These are phyloP conservation scores for Andrena praecox DNA, from an alignment of 2,888 invertebrate species.

Conservation along the genomic window DNA sequence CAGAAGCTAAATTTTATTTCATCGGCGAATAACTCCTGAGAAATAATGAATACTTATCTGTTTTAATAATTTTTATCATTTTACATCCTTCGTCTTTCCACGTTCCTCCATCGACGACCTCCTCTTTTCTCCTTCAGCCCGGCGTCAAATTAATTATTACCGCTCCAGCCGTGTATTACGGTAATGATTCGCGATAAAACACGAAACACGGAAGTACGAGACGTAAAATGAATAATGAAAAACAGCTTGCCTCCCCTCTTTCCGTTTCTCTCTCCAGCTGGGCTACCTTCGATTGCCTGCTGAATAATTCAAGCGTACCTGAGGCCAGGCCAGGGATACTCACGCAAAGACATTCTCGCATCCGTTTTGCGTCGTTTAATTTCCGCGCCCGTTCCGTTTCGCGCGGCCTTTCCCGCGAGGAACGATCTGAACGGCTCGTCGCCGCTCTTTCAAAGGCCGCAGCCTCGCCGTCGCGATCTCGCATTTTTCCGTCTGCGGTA, in stretches of 20 bases:
- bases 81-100: too few species aligned
- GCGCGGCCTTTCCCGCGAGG: not conserved
- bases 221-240: slow-evolving; percentile 53
- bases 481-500: too few species aligned
- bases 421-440: not conserved
- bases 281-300: slow-evolving; percentile 35
- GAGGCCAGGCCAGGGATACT: slow-evolving; percentile 12
- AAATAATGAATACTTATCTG: too few species aligned
- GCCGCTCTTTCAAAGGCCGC: too few species aligned
- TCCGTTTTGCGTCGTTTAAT: slow-evolving; percentile 1
- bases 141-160: not conserved
- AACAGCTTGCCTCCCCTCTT: slow-evolving; percentile 17
- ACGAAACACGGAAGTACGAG: slow-evolving; percentile 41
- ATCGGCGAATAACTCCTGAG: too few species aligned
- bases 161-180: not conserved
- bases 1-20: too few species aligned
- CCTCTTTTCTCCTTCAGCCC: not conserved
- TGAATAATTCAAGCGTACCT: slow-evolving; percentile 44
- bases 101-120: too few species aligned
- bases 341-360: slow-evolving; percentile 3
- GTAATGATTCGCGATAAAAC: slow-evolving; percentile 39
- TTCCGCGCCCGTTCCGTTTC: not conserved
- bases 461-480: too few species aligned
- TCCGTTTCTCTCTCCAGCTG: not conserved
- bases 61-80: too few species aligned